Evolutionary conservation across 2,797 vertebrate genomes (phyloP).

Genomic region (Cottoperca gobio): DNA sequence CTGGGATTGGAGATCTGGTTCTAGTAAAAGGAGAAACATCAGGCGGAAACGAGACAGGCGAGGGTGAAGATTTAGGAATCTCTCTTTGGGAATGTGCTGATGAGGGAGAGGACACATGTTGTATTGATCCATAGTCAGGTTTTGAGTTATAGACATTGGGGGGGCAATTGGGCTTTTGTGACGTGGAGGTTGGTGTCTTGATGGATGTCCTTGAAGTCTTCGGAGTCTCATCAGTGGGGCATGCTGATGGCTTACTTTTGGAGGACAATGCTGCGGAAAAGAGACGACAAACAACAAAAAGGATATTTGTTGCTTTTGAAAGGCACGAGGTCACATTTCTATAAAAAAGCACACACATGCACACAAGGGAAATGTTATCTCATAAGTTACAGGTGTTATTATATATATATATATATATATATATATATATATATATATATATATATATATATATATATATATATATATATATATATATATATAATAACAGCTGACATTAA

Average conservation of each 20-base stretch:
- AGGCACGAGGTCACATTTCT: constrained; percentile 1
- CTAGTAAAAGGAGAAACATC: constrained; percentile 20
- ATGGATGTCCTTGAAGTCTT: constrained; percentile 51
- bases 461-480: too few species aligned
- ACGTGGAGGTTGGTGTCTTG: constrained; percentile 33
- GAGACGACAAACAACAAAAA: constrained; percentile 31
- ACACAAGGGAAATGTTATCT: too few species aligned
- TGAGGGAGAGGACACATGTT: constrained; percentile 28
- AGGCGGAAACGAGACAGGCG: constrained; percentile 1
- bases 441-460: too few species aligned
- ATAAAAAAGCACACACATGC: background rate
- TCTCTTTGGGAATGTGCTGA: constrained; percentile 28
- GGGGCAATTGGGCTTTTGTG: constrained; percentile 24
- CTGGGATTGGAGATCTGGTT: constrained; percentile 5
- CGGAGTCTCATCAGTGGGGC: constrained; percentile 28
- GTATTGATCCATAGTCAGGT: constrained; percentile 30
- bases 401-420: too few species aligned
- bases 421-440: too few species aligned
- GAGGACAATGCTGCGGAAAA: constrained; percentile 45
- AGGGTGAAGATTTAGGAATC: constrained; percentile 23
- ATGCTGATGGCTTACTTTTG: constrained; percentile 34
- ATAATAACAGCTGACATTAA: background rate
- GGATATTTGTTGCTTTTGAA: background rate
- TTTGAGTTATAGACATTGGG: constrained; percentile 38
- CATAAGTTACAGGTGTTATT: too few species aligned